These are phyloP conservation scores for Salminus brasiliensis DNA, from an alignment of 2,113 vertebrate species.

Conservation along the genomic window DNA sequence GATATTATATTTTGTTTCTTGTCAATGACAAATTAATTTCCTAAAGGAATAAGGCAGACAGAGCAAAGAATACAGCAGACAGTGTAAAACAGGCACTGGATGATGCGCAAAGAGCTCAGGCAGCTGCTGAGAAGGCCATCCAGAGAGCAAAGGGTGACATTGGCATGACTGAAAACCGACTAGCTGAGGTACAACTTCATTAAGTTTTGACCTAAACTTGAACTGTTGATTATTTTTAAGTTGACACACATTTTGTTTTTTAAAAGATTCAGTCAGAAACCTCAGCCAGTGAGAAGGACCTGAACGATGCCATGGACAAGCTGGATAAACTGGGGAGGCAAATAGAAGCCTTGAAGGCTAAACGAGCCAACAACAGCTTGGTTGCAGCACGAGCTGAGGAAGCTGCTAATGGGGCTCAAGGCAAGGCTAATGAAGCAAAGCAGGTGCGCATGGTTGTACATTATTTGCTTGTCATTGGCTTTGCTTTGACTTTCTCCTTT, in stretches of 20 bases:
- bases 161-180: slow-evolving; percentile 77
- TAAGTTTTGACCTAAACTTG: background rate
- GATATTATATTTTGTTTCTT: background rate
- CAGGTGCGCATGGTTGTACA: slow-evolving; percentile 74
- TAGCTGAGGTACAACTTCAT: slow-evolving; percentile 71
- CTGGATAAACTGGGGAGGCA: slow-evolving; percentile 79
- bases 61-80: slow-evolving; percentile 82
- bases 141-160: slow-evolving; percentile 81
- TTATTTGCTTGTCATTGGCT: background rate
- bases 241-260: background rate
- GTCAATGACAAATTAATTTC: background rate
- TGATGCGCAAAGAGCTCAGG: slow-evolving; percentile 83
- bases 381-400: slow-evolving; percentile 87
- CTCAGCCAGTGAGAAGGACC: slow-evolving; percentile 75
- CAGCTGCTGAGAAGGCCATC: slow-evolving; percentile 84
- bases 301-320: slow-evolving; percentile 79
- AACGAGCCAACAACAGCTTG: slow-evolving; percentile 90
- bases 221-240: background rate
- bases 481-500: background rate
- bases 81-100: slow-evolving; percentile 82
- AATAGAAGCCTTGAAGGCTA: slow-evolving; percentile 85
- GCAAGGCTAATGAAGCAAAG: slow-evolving; percentile 89
- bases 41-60: slow-evolving; percentile 83
- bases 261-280: slow-evolving; percentile 85
- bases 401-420: slow-evolving; percentile 82